Evolutionary conservation across 1,140 invertebrate genomes (phyloP), one percentile per base, ranked within the genome.

Genomic region (Thaumetopoea pityocampa): DNA sequence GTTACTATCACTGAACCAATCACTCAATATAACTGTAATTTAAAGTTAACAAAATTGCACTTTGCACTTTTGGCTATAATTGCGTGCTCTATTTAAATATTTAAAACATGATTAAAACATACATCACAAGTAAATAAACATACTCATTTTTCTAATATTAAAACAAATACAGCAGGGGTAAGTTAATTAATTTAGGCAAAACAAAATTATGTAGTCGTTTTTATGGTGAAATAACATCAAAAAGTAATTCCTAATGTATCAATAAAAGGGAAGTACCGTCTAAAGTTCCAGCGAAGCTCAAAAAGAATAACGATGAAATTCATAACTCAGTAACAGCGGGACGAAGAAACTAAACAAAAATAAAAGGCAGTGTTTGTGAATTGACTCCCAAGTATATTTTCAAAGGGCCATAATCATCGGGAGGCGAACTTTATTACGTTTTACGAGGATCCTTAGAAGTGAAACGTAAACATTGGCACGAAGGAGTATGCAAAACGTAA

Each of bases 261-360:
- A 57, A 52, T 52, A 52, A 54, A 54, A 47, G 50, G 49, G 43
- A 46, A n/a, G n/a, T n/a, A 41, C 20, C 40, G 38, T 17, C 20
- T 16, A 37, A 54, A 52, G 37, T 57, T 27, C 17, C 6, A n/a
- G 19, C 24, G 16, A 41, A 68, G 67, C 35, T 72, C 51, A 11
- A 35, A 52, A 62, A 66, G 58, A 68, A 78, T 70, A 72, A 68
- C 49, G 47, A 63, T 51, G 50, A 58, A 62, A 62, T 64, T 50
- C 63, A 68, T 65, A 67, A 63, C 58, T 56, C 51, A 32, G 20
- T 18, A 24, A 32, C 27, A 24, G 32, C 30, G 28, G 26, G 41
- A 40, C 11, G 37, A 59, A 64, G 48, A 60, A 66, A 66, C 65
- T 70, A 73, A 70, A 74, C 59, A 72, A 72, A 67, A 72, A 74